Base-by-base conservation (phyloP, 2,113 vertebrate genomes). In the Agapornis roseicollis region DNA sequence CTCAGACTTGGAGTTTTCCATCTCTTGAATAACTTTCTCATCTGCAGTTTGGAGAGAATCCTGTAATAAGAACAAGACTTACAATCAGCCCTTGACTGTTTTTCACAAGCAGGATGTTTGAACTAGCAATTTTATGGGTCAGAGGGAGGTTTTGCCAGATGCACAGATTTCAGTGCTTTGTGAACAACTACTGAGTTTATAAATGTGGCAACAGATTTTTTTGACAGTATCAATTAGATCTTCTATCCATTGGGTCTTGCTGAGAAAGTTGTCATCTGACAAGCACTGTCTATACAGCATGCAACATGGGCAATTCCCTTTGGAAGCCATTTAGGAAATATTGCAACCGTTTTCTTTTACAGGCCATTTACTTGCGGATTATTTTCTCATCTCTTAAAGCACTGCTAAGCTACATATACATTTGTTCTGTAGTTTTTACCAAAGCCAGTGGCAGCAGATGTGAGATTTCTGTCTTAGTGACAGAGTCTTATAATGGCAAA, bases 181-280 rank as follows among this genome's bases (percentile, higher is more conserved):
- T 88, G 91, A 89, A 85, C 69, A 77, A 46, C 80, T 89, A 63
- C 74, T 84, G 56, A 55, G 63, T 90, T 93, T 96, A 96, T 88
- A 96, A 95, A 93, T 77, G 77, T 93, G 90, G 86, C 70, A 94
- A 85, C 53, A 80, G 81, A 39, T 74, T 95, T 89, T 96, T 93
- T 85, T 94, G 76, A 95, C 60, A 91, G 70, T 88, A 79, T 91
- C 91, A 94, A 87, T 96, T 95, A 96, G 79, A 61, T 93, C 73
- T 77, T 80, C 91, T 85, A 73, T 63, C 82, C 64, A 89, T 47
- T 90, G 50, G 58, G 66, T 91, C 84, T 89, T 82, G 35, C 70
- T 80, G 82, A 81, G 83, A 96, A 92, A 95, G 52, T 27, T 6
- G 1, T 80, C 5, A 1, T 79, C 86, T 90, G 86, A 85, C 37